Percentiles rank a stretch among this genome's conserved stretches.
Conservation (phyloP, 2,888 invertebrate species). For the Agelastica alni region DNA sequence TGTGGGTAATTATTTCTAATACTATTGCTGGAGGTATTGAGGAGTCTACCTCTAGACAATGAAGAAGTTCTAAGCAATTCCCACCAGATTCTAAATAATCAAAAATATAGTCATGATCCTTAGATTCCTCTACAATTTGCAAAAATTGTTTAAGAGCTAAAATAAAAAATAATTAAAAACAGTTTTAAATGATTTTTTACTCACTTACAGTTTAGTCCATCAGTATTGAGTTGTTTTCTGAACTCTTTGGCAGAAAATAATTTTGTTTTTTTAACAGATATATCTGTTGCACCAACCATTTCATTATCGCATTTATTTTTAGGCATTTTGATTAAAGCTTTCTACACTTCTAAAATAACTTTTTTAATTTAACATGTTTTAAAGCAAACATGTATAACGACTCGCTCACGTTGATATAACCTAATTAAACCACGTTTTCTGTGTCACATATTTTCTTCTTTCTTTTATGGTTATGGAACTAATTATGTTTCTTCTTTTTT, state of each 20-base stretch:
- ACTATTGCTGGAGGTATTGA: slow-evolving; percentile 64
- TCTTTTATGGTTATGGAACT: too few relatives aligned
- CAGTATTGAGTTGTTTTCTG: slow-evolving; percentile 61
- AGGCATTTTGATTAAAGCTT: too few relatives aligned
- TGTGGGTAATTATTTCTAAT: slow-evolving; percentile 68
- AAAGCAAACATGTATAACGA: too few relatives aligned
- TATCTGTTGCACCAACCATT: background rate
- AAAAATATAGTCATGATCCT: slow-evolving; percentile 59
- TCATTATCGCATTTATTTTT: background rate
- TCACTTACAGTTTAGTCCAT: slow-evolving; percentile 59
- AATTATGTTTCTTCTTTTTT: too few relatives aligned
- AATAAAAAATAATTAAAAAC: slow-evolving; percentile 18
- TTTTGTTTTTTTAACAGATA: slow-evolving; percentile 43
- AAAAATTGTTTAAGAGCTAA: slow-evolving; percentile 39
- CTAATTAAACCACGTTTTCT: background rate
- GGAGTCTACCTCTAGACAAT: slow-evolving; percentile 65
- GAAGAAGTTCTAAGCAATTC: slow-evolving; percentile 70
- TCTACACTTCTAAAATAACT: too few relatives aligned
- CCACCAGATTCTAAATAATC: slow-evolving; percentile 74
- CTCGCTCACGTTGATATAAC: background rate
- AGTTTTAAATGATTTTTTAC: background rate
- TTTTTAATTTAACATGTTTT: too few relatives aligned
- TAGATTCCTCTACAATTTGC: slow-evolving; percentile 21
- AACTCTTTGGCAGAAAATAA: slow-evolving; percentile 65
- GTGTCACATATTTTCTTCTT: too few relatives aligned